phyloP scores from a whole-genome alignment of 2,888 invertebrate species.

The Ramazzottius varieornatus region DNA sequence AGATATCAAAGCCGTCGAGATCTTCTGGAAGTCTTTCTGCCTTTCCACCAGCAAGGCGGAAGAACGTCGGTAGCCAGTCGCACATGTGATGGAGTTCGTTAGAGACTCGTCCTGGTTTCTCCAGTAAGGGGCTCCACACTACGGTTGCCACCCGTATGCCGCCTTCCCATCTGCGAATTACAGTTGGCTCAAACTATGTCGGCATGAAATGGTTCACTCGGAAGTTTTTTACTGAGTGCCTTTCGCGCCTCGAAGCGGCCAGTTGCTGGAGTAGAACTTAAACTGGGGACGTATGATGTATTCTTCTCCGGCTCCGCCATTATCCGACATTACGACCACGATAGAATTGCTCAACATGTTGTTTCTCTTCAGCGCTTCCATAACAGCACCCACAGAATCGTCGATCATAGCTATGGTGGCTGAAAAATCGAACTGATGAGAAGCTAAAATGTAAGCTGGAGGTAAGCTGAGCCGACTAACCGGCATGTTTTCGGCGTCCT shows the following conservation, averaged over 20 bases:
- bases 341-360: not conserved
- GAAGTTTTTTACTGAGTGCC: not conserved
- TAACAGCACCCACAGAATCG: not conserved
- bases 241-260: conserved; percentile 1
- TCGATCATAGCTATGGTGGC: not conserved
- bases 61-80: not conserved
- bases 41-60: not conserved
- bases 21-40: conserved; percentile 11
- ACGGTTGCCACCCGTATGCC: not conserved
- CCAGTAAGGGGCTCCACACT: not conserved
- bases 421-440: not conserved
- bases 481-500: not conserved
- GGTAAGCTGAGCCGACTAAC: too few relatives aligned
- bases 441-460: too few relatives aligned
- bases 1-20: conserved; percentile 17
- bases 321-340: not conserved
- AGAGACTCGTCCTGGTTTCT: not conserved
- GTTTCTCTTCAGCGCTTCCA: not conserved
- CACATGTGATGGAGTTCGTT: not conserved
- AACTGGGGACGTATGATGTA: not conserved
- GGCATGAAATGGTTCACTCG: too few relatives aligned
- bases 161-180: not conserved
- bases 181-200: too few relatives aligned
- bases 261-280: not conserved
- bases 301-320: not conserved